Percentiles rank a stretch among this genome's conserved stretches.
phyloP scores from a whole-genome alignment of 1,140 invertebrate genomes.

The Aporrectodea caliginosa region DNA sequence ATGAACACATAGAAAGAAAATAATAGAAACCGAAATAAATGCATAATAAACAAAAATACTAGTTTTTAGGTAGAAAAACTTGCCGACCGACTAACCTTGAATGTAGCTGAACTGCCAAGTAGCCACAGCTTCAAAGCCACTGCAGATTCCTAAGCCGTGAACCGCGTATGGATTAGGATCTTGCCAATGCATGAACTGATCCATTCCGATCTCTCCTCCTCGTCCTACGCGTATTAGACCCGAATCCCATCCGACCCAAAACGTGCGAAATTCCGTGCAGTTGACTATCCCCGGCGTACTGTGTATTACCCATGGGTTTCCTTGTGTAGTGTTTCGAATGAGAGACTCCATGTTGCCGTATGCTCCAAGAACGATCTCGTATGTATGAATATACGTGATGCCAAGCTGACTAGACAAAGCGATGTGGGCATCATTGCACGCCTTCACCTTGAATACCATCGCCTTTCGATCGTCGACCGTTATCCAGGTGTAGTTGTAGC shows the following conservation, averaged over 20 bases:
- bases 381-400: not conserved
- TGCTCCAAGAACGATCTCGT: not conserved
- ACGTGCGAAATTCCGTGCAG: not conserved
- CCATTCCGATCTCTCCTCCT: not conserved
- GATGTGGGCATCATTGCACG: constrained; percentile 15
- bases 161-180: constrained; percentile 3
- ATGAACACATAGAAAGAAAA: too few relatives aligned
- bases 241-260: not conserved
- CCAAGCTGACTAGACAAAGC: not conserved
- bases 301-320: not conserved
- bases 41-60: not conserved
- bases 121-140: not conserved
- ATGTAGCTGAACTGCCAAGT: not conserved
- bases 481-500: constrained; percentile 13
- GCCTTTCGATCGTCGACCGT: not conserved
- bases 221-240: not conserved
- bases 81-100: not conserved
- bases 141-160: not conserved
- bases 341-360: not conserved
- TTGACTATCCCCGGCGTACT: constrained; percentile 15
- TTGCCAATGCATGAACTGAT: constrained; percentile 5
- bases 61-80: not conserved
- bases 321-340: not conserved
- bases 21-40: not conserved
- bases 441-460: constrained; percentile 6